phyloP scores from a whole-genome alignment of 2,888 invertebrate species.

The Listrodromus nycthemerus region DNA sequence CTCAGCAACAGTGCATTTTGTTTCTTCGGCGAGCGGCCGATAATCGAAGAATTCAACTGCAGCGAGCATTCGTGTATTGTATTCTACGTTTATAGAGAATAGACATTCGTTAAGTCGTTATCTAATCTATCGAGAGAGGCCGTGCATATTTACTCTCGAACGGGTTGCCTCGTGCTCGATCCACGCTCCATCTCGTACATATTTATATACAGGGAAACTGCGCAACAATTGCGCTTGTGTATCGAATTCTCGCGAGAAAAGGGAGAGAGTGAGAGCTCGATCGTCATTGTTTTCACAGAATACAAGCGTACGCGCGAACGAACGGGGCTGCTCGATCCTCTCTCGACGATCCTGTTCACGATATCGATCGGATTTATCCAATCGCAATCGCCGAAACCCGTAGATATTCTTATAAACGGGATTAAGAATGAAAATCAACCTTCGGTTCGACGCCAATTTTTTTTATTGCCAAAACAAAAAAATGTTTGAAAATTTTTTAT shows the following conservation, averaged over 20 bases:
- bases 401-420: conserved; percentile 9
- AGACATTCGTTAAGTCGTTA: conserved; percentile 43
- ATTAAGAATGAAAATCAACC: not conserved
- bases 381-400: not conserved
- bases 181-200: conserved; percentile 44
- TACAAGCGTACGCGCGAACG: conserved; percentile 21
- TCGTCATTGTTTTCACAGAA: conserved; percentile 59
- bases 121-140: conserved; percentile 63
- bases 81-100: conserved; percentile 21
- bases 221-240: conserved; percentile 59
- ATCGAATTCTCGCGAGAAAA: not conserved
- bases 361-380: conserved; percentile 20
- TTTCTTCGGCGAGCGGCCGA: conserved; percentile 54
- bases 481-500: not conserved
- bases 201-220: conserved; percentile 46
- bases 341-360: conserved; percentile 1
- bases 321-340: conserved; percentile 32
- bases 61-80: conserved; percentile 47
- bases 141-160: conserved; percentile 63
- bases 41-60: conserved; percentile 59
- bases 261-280: not conserved
- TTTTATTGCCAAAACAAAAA: not conserved
- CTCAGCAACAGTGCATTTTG: conserved; percentile 42
- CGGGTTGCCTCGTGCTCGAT: conserved; percentile 49
- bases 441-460: not conserved